Evolutionary conservation across 2,113 vertebrate genomes (phyloP), one percentile per base, ranked within the genome.

Genomic region (Labeo rohita): DNA sequence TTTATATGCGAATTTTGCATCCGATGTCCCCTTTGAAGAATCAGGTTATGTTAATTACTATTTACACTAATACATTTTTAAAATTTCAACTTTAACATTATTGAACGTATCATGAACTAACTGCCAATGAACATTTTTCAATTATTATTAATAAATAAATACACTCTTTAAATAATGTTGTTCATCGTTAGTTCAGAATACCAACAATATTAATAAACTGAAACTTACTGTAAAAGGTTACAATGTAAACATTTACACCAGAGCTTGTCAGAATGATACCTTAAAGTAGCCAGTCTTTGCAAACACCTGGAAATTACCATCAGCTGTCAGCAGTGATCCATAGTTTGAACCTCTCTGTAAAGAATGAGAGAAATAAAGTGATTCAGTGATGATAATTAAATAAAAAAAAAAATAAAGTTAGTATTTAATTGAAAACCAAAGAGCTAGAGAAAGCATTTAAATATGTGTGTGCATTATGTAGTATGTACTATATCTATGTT

Each of bases 241-340:
- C 39, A 16, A 21, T 45, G 9, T 73, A 5, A 45, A 45, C 0
- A 2, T n/a, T 72, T 72, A 45, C 45, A 45, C 56, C 12, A 28
- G n/a, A 15, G 23, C 16, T 12, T 28, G 7, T 76, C 18, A 50
- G 47, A 47, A 59, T 5, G 28, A 9, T 87, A 97, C 97, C 96
- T 98, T 98, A 90, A 96, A 98, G 86, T 97, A 97, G 0, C 96
- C 97, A 0, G 97, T 98, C 88, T 97, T 97, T 89, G 97, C 96
- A 34, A 96, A 98, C 84, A 98, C 92, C 89, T 98, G 97, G 90
- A 97, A 93, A 90, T 97, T 96, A 36, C 96, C 96, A 36, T 97
- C 97, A 0, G 95, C 91, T 10, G 96, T 98, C 54, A 96, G 89
- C 85, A 98, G 90, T 0, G 97, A 98, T 70, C 97, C 97, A 0